These are phyloP conservation scores for Drosophila nannoptera DNA, from an alignment of 1,140 invertebrate genomes.

Conservation along the genomic window DNA sequence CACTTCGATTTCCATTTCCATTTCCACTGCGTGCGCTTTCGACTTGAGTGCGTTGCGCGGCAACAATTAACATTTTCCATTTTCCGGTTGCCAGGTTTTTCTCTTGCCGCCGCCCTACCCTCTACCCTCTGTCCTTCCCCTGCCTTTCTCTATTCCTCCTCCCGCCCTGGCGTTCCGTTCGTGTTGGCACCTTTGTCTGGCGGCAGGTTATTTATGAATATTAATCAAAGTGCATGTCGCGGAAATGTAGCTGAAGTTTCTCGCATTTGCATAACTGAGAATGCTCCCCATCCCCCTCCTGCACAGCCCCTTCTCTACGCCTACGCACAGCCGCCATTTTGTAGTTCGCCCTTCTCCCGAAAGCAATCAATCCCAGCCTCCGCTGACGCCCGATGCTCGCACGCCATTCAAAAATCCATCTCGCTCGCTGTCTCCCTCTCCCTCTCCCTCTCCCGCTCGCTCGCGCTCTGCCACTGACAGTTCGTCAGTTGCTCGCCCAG, in stretches of 20 bases:
- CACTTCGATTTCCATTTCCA: constrained; percentile 35
- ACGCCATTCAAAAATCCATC: constrained; percentile 48
- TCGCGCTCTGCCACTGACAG: constrained; percentile 58
- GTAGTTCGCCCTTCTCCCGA: constrained; percentile 38
- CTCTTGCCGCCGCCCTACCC: neutral
- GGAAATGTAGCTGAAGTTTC: constrained; percentile 45
- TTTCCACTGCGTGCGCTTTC: constrained; percentile 61
- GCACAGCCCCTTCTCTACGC: neutral
- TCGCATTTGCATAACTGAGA: constrained; percentile 11
- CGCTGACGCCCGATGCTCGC: constrained; percentile 20
- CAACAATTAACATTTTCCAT: constrained; percentile 73
- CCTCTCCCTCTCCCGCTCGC: constrained; percentile 26
- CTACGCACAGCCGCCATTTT: constrained; percentile 38
- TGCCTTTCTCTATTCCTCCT: too few relatives aligned
- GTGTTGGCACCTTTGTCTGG: constrained; percentile 36
- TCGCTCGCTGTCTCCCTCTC: constrained; percentile 40
- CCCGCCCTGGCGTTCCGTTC: neutral
- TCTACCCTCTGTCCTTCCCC: neutral
- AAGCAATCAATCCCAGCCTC: constrained; percentile 65
- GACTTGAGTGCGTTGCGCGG: constrained; percentile 65
- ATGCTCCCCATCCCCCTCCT: neutral
- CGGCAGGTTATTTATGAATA: constrained; percentile 69
- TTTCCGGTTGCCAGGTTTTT: constrained; percentile 61
- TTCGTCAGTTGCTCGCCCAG: constrained; percentile 59
- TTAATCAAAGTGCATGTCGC: constrained; percentile 57